Conservation (phyloP, 1,140 invertebrate genomes). For the Lutraria rhynchaena region DNA sequence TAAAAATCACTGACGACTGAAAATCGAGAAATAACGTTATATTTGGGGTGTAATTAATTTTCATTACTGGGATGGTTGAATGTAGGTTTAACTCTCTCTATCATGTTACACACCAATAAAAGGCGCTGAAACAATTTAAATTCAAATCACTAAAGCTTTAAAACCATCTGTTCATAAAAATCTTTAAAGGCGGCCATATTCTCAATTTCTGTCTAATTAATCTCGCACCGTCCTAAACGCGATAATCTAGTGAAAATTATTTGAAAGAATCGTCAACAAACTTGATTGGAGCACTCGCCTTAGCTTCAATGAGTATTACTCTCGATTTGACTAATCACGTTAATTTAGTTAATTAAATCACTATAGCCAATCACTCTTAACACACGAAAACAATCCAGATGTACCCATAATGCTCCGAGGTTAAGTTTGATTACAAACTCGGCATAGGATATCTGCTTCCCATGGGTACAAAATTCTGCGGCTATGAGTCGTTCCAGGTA, state of each 20-base stretch:
- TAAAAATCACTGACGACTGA: conserved; percentile 1
- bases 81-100: not conserved
- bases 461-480: not conserved
- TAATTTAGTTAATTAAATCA: conserved; percentile 62
- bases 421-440: conserved; percentile 59
- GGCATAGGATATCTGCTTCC: conserved; percentile 23
- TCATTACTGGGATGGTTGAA: conserved; percentile 2
- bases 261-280: conserved; percentile 52
- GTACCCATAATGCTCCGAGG: conserved; percentile 50
- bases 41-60: conserved; percentile 11
- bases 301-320: conserved; percentile 11
- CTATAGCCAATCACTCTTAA: conserved; percentile 41
- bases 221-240: conserved; percentile 26
- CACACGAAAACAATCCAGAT: conserved; percentile 46
- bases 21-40: conserved; percentile 14
- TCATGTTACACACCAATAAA: conserved; percentile 20
- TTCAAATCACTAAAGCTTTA: conserved; percentile 25
- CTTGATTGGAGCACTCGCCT: conserved; percentile 28
- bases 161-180: conserved; percentile 43
- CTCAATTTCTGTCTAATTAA: conserved; percentile 43
- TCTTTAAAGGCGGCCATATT: conserved; percentile 24
- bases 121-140: conserved; percentile 31
- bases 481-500: conserved; percentile 19
- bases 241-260: conserved; percentile 51
- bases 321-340: conserved; percentile 56